Conservation (phyloP, 2,797 vertebrate species). For the Lates japonicus region DNA sequence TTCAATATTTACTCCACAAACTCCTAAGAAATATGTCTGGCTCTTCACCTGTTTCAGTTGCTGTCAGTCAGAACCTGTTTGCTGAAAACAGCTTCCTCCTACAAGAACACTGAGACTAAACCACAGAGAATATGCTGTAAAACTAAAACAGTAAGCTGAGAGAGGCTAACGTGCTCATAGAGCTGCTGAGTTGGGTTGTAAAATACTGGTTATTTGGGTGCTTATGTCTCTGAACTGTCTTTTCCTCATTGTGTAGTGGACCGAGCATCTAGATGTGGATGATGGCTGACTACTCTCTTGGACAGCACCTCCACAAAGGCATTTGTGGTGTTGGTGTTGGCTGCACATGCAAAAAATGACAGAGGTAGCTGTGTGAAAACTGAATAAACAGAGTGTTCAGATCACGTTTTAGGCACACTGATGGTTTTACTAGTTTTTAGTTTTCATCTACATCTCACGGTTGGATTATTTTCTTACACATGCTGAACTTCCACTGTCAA, state of each 20-base stretch:
- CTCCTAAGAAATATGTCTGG: neutral
- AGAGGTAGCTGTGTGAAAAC: neutral
- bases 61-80: neutral
- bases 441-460: neutral
- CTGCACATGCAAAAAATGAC: neutral
- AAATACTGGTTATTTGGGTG: neutral
- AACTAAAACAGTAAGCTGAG: neutral
- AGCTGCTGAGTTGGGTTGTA: neutral
- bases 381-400: neutral
- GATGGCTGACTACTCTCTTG: neutral
- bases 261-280: fast-evolving
- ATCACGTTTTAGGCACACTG: neutral
- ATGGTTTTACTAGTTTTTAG: neutral
- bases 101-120: neutral
- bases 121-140: neutral
- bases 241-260: neutral
- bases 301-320: too few species aligned
- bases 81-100: neutral
- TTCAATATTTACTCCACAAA: neutral
- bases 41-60: neutral
- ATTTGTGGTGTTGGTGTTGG: neutral
- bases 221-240: too few species aligned
- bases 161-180: neutral
- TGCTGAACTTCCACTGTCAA: neutral
- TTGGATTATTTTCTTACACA: neutral